A percentile compares a stretch with the other conserved stretches of the same genome.
Conservation (phyloP, 2,113 vertebrate genomes). For the Tauraco erythrolophus region DNA sequence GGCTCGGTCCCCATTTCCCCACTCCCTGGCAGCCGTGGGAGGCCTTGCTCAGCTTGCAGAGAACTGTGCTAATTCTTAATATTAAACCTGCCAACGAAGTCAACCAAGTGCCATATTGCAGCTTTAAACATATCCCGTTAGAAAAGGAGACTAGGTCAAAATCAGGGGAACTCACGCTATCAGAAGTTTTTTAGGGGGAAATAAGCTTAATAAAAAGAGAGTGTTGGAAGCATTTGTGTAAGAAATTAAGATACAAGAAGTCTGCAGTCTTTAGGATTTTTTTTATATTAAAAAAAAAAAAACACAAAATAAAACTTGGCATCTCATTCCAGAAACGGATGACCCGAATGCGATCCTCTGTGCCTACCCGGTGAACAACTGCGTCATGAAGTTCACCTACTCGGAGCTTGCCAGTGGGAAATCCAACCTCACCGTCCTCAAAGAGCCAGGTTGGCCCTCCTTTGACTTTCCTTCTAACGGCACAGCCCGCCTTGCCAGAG, state of each 20-base stretch:
- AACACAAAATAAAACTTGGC: not conserved
- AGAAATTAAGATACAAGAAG: not conserved
- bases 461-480: not conserved
- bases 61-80: not conserved
- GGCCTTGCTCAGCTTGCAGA: not conserved
- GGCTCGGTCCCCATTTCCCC: not conserved
- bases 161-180: not conserved
- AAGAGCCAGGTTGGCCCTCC: constrained; percentile 86
- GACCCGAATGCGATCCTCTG: constrained; percentile 85
- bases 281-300: too few species aligned
- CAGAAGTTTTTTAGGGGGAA: not conserved
- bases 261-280: not conserved
- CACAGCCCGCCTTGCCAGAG: not conserved
- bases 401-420: constrained; percentile 88
- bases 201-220: not conserved
- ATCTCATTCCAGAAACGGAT: constrained; percentile 79
- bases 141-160: not conserved
- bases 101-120: not conserved
- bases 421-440: constrained; percentile 89
- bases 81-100: not conserved
- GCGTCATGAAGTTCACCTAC: constrained; percentile 97
- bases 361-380: constrained; percentile 90
- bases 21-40: not conserved
- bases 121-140: not conserved
- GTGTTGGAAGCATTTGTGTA: not conserved